These are phyloP conservation scores for Jacana jacana DNA, from an alignment of 2,113 vertebrate species.

Conservation along the genomic window DNA sequence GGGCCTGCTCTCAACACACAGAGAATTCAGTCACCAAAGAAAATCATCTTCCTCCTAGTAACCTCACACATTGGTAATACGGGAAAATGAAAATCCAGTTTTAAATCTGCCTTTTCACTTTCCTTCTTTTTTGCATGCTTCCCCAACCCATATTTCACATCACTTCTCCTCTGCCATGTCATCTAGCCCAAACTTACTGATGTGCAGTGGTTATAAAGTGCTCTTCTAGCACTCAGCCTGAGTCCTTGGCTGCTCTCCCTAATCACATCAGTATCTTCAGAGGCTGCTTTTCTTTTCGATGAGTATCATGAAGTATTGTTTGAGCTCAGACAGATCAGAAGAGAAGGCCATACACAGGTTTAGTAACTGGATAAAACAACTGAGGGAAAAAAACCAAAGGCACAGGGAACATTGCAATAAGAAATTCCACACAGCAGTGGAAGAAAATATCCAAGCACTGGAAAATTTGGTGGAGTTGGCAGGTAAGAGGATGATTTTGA, in stretches of 20 bases:
- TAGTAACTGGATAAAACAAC: neutral
- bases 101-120: neutral
- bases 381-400: neutral
- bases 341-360: neutral
- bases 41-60: neutral
- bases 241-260: neutral
- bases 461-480: neutral
- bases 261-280: neutral
- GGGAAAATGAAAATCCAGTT: neutral
- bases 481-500: constrained; percentile 36
- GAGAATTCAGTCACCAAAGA: neutral
- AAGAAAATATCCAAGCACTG: constrained; percentile 11
- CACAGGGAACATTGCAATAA: neutral
- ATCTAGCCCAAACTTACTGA: neutral
- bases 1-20: too few species aligned
- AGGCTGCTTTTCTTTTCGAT: neutral
- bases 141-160: neutral
- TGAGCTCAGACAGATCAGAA: neutral
- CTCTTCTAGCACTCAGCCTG: neutral
- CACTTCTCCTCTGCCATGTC: neutral
- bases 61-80: neutral
- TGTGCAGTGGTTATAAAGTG: neutral
- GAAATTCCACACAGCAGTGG: constrained; percentile 8
- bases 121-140: neutral
- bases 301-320: neutral